These are phyloP conservation scores for Paguma larvata DNA, from an alignment of 2,797 vertebrate species.

Conservation along the genomic window DNA sequence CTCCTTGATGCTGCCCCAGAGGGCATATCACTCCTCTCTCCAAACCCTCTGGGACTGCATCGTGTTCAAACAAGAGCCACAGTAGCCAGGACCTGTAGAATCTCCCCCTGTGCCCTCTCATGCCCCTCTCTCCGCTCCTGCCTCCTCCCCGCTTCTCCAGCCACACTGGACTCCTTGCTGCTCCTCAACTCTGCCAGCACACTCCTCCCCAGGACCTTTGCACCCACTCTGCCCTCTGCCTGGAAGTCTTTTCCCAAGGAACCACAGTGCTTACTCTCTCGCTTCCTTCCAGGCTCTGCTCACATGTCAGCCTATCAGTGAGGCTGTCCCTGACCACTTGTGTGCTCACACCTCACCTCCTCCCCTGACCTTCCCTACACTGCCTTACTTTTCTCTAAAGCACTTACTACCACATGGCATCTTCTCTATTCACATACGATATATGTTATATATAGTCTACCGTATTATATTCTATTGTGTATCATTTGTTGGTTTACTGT, in stretches of 20 bases:
- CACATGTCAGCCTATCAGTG: not conserved
- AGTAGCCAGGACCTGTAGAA: not conserved
- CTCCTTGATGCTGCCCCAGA: not conserved
- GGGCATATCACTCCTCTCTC: not conserved
- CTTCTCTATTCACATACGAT: not conserved
- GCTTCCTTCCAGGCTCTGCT: not conserved
- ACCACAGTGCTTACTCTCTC: not conserved
- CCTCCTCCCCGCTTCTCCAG: not conserved
- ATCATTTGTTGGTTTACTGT: not conserved
- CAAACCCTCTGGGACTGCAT: not conserved
- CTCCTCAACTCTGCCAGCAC: not conserved
- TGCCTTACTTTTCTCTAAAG: not conserved
- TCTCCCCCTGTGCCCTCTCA: too few relatives aligned
- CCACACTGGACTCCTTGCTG: not conserved
- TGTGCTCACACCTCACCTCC: not conserved
- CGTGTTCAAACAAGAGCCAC: not conserved
- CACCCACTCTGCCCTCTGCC: not conserved
- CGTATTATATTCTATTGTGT: not conserved
- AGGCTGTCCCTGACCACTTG: not conserved
- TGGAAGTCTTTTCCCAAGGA: not conserved
- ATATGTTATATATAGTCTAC: not conserved
- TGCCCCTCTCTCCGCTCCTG: not conserved
- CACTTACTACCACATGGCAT: fast-evolving
- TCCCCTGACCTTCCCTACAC: fast-evolving
- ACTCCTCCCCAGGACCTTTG: not conserved